Base-by-base conservation (phyloP, 2,113 vertebrate genomes). In the Alethe castanea region DNA sequence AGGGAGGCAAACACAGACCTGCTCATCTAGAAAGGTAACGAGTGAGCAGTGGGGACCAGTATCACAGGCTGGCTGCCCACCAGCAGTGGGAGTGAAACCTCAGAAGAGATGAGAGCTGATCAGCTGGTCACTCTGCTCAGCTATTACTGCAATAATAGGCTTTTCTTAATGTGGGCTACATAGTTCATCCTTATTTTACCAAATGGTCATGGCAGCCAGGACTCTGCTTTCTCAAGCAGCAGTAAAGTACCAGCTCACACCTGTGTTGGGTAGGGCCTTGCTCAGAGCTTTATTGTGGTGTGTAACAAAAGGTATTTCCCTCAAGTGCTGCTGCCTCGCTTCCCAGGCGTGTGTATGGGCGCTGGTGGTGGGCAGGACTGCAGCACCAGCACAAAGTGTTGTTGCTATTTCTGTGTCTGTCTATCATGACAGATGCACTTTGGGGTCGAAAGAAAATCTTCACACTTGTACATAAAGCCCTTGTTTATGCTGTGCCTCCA, bases 251-350 rank as follows among this genome's bases (percentile, higher is more conserved):
- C 44, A 67, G 84, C 18, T 86, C 81, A 15, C 59, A 56, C 57
- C 67, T 95, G 11, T 24, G 4, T 23, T 16, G 11, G 48, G 57
- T 19, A 45, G 50, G 38, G 38, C 85, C 69, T 36, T 85, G 72
- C 67, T 78, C 53, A 36, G 83, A 72, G 53, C 38, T 80, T 56
- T 47, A 14, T 14, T 60, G 64, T 56, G 52, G 48, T 20, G 36
- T 10, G 29, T 76, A 89, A 85, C 89, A 93, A 93, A 94, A 71
- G 82, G 57, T 33, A 44, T 92, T 95, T 78, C 52, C 76, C 65
- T 65, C 13, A 47, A 86, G 81, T 78, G 85, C 69, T 82, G 52
- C 57, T 71, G 86, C 70, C 25, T 12, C 3, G 1, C 66, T 94
- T 93, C 80, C 90, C 35, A 33, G 70, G 62, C 14, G 1, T 71